Conservation (phyloP, 1,140 invertebrate genomes). For the Xylocopa sonorina region DNA sequence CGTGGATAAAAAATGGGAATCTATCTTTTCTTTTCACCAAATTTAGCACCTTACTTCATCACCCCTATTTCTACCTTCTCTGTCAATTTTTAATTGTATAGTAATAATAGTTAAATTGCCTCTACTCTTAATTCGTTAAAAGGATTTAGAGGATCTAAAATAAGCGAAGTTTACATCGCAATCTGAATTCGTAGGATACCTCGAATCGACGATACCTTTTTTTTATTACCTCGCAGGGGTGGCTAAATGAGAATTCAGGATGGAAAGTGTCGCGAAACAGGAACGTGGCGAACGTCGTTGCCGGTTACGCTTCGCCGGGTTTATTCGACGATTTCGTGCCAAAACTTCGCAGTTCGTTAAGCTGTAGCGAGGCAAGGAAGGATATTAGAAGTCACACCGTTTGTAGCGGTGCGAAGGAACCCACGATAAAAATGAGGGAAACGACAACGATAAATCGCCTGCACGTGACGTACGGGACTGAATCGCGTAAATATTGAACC, state of each 20-base stretch:
- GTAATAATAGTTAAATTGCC: no score
- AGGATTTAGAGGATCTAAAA: no score
- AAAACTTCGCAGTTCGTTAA: conserved; percentile 47
- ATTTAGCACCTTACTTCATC: no score
- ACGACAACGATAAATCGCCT: conserved; percentile 3
- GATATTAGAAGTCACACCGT: conserved; percentile 24
- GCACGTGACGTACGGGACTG: background rate
- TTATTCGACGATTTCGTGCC: conserved; percentile 20
- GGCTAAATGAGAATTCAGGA: background rate
- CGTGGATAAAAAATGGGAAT: no score
- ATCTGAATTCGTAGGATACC: no score
- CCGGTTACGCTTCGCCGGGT: conserved; percentile 8
- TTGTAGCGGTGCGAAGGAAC: background rate
- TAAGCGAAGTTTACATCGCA: no score
- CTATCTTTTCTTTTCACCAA: no score
- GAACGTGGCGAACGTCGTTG: background rate
- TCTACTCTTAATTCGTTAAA: no score
- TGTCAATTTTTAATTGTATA: no score
- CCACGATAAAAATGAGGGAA: background rate
- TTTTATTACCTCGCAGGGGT: background rate
- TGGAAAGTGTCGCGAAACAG: conserved; percentile 7
- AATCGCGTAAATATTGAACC: conserved; percentile 8
- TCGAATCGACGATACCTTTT: background rate
- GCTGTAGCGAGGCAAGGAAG: background rate
- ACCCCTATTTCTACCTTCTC: no score